Base-by-base conservation (phyloP, 1,140 invertebrate species). In the Lithobius niger region DNA sequence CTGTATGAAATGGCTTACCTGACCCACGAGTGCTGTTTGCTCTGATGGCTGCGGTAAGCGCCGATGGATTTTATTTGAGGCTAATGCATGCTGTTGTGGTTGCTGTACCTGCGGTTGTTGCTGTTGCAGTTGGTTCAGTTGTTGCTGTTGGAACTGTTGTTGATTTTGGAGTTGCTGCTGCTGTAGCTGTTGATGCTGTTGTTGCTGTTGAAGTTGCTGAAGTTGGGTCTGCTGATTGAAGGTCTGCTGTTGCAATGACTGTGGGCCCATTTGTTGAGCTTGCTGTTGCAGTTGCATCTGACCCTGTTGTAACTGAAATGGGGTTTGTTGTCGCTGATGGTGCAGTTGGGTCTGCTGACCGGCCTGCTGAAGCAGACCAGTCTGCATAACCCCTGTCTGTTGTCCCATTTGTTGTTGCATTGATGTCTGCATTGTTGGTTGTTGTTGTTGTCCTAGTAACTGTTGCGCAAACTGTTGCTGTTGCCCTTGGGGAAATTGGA, bases 241-340 rank as follows among this genome's bases (percentile, higher is more conserved):
- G 18, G 28, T 24, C 31, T 54, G 40, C 44, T 61, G 52, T 6
- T 43, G 43, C 27, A 26, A 47, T 10, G 22, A 18, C 52, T 49
- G 31, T 6, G 27, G n/a, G 10, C 27, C 31, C 27, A 58, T 16
- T 49, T 45, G 21, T 21, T 57, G 27, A 54, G 47, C 42, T 45
- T 65, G 64, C 18, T 57, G 59, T 18, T 61, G 60, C 27, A 54
- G 58, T 13, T n/a, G 18, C n/a, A 31, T 25, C 26, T 63, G 63
- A 50, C 62, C 62, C 31, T 66, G 61, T 40, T 62, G 61, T 19
- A 58, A 52, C 31, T 61, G 60, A 43, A 53, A 47, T 50, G 57
- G 65, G 15, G 64, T 58, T 48, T 59, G 58, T 48, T 65, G 64
- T 54, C 64, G 66, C 31, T 65, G 61, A 31, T 62, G 59, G 27